Evolutionary conservation across 2,888 invertebrate genomes (phyloP).

Genomic region (Dyspetes luteomarginatus): DNA sequence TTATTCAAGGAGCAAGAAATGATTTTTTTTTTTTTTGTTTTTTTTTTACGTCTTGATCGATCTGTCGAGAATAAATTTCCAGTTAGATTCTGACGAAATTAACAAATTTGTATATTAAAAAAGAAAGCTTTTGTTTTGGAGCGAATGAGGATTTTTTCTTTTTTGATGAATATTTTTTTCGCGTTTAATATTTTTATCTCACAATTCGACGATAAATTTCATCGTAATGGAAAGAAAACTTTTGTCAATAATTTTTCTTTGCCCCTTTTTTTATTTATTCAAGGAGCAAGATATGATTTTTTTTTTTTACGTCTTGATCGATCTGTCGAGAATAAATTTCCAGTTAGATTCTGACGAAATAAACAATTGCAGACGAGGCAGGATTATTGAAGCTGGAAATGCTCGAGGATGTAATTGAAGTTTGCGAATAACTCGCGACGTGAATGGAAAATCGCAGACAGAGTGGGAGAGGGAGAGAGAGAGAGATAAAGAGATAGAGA

Average conservation of each 20-base stretch:
- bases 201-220: not conserved
- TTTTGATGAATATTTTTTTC: not conserved
- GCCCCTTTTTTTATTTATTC: no score
- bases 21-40: no score
- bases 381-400: not conserved
- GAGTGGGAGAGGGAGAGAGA: not conserved
- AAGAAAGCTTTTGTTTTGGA: slow-evolving; percentile 11
- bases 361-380: not conserved
- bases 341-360: not conserved
- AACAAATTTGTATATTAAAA: not conserved
- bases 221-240: not conserved
- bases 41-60: not conserved
- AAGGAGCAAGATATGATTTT: no score
- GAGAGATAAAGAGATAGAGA: not conserved
- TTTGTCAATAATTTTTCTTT: no score
- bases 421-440: not conserved
- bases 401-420: not conserved
- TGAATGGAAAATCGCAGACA: slow-evolving; percentile 1
- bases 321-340: not conserved
- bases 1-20: no score
- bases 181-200: not conserved
- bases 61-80: not conserved
- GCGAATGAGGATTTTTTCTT: not conserved
- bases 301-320: not conserved
- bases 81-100: not conserved